Evolutionary conservation across 2,888 invertebrate species (phyloP).

Genomic region (Lasius fuliginosus): DNA sequence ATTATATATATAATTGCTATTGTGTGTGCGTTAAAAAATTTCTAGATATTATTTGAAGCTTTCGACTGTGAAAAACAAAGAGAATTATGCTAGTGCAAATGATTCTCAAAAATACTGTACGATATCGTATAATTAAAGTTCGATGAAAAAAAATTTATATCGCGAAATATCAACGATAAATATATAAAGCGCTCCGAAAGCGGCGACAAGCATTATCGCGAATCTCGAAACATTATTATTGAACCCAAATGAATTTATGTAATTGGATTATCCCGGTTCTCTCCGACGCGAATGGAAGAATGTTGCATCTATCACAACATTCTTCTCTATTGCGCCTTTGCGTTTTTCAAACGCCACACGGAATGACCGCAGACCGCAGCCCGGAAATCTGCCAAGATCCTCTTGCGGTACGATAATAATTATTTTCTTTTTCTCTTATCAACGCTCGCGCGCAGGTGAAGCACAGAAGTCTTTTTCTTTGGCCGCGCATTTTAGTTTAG

Average conservation of each 20-base stretch:
- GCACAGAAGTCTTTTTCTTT: neutral
- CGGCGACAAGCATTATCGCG: neutral
- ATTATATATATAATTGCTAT: neutral
- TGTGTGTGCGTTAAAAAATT: neutral
- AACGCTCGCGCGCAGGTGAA: conserved; percentile 51
- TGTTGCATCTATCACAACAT: neutral
- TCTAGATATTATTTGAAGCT: neutral
- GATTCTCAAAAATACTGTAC: neutral
- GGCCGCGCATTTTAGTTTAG: neutral
- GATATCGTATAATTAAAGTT: neutral
- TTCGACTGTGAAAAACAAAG: neutral
- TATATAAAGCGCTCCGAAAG: neutral
- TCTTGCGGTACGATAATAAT: conserved; percentile 55
- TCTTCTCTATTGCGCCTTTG: conserved; percentile 38
- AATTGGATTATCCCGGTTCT: conserved; percentile 37
- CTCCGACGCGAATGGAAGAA: conserved; percentile 4
- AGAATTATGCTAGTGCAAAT: neutral
- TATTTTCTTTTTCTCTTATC: conserved; percentile 56
- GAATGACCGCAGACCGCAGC: conserved; percentile 58
- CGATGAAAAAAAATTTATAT: neutral
- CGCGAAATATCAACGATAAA: neutral
- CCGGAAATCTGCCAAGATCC: conserved; percentile 61
- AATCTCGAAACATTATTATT: conserved; percentile 4
- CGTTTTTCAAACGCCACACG: conserved; percentile 26
- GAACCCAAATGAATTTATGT: neutral